phyloP scores from a whole-genome alignment of 2,888 invertebrate species.

The Drosophila yooni region DNA sequence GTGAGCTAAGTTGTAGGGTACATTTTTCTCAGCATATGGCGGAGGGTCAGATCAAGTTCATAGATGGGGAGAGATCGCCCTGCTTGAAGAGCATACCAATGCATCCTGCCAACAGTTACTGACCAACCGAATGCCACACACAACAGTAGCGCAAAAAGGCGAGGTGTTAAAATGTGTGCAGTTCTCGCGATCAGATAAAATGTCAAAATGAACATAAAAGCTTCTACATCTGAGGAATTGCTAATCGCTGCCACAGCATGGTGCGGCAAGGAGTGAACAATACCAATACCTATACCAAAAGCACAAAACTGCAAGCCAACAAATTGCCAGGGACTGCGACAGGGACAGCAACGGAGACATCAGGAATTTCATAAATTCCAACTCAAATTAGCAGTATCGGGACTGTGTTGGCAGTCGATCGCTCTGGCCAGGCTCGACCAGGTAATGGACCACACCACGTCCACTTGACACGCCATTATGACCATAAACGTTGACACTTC shows the following conservation, averaged over 20 bases:
- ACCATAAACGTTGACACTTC: constrained; percentile 81
- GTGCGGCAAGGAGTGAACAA: not conserved
- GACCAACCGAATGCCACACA: constrained; percentile 49
- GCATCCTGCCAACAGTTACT: constrained; percentile 33
- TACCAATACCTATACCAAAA: not conserved
- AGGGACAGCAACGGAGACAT: constrained; percentile 37
- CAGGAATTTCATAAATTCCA: constrained; percentile 78
- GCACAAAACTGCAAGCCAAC: constrained; percentile 44
- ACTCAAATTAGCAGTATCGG: constrained; percentile 69
- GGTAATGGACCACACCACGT: constrained; percentile 79
- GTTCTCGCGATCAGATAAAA: constrained; percentile 82
- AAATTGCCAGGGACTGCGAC: constrained; percentile 55
- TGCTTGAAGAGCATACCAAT: constrained; percentile 45
- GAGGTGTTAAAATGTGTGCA: constrained; percentile 82
- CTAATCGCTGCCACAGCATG: constrained; percentile 65
- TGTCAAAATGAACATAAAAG: constrained; percentile 84
- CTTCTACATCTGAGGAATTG: constrained; percentile 82
- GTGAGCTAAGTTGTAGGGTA: not conserved
- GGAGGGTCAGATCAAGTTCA: constrained; percentile 10
- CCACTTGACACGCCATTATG: constrained; percentile 81
- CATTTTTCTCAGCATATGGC: not conserved
- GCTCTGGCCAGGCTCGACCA: constrained; percentile 11
- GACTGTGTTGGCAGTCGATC: constrained; percentile 13
- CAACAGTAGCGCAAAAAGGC: constrained; percentile 27
- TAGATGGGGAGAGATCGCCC: constrained; percentile 5